phyloP scores from a whole-genome alignment of 1,140 invertebrate genomes.

The Drosophila truncata region DNA sequence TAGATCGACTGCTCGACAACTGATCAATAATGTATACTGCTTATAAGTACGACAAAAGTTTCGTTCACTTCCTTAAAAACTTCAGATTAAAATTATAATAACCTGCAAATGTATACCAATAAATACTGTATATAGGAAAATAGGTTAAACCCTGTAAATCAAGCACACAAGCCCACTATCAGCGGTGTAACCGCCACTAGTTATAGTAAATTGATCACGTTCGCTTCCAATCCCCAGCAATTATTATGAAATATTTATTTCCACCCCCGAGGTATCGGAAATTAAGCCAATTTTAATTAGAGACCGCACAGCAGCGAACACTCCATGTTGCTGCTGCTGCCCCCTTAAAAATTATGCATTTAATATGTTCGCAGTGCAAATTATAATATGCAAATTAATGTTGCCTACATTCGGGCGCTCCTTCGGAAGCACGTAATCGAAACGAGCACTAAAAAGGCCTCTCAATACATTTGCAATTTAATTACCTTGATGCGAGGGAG shows the following conservation, averaged over 20 bases:
- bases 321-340: neutral
- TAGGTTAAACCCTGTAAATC: neutral
- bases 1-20: too few relatives aligned
- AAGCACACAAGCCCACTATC: neutral
- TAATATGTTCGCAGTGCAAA: slow-evolving; percentile 62
- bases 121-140: neutral
- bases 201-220: slow-evolving; percentile 17
- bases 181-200: neutral
- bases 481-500: slow-evolving; percentile 57
- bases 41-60: too few relatives aligned
- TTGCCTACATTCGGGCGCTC: slow-evolving; percentile 47
- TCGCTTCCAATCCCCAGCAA: slow-evolving; percentile 13
- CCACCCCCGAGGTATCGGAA: slow-evolving; percentile 50
- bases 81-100: neutral
- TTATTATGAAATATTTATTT: slow-evolving; percentile 61
- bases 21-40: too few relatives aligned
- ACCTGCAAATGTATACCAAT: neutral
- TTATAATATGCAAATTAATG: slow-evolving; percentile 76
- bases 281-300: slow-evolving; percentile 78
- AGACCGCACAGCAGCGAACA: slow-evolving; percentile 3
- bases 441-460: slow-evolving; percentile 52
- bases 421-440: slow-evolving; percentile 62
- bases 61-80: too few relatives aligned
- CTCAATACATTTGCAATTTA: slow-evolving; percentile 57
- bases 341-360: slow-evolving; percentile 65